phyloP scores from a whole-genome alignment of 2,113 vertebrate species.

The Scatophagus argus region DNA sequence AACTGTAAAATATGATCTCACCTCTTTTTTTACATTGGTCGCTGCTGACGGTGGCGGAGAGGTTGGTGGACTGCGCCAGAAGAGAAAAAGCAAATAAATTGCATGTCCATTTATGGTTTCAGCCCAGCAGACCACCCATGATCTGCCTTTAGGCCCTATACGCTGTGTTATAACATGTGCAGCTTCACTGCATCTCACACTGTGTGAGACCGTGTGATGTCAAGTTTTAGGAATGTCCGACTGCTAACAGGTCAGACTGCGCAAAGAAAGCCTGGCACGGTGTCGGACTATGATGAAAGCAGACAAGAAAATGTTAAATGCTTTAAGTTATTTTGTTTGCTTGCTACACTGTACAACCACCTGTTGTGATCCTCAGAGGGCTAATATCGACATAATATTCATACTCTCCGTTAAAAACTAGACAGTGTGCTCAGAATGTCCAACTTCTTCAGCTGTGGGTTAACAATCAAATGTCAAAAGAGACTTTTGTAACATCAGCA shows the following conservation, averaged over 20 bases:
- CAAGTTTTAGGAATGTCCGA: neutral
- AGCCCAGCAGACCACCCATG: neutral
- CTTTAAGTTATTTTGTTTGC: neutral
- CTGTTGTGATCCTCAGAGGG: neutral
- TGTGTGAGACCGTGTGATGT: neutral
- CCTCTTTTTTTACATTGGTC: conserved; percentile 70
- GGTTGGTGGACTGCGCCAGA: conserved; percentile 43
- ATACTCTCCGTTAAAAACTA: neutral
- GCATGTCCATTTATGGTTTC: neutral
- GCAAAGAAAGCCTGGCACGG: neutral
- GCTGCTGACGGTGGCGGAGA: conserved; percentile 31
- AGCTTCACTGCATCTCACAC: neutral
- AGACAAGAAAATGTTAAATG: neutral
- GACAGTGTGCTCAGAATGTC: neutral
- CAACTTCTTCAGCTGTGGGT: neutral
- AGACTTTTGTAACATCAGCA: neutral
- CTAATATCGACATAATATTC: neutral
- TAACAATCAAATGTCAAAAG: conserved; percentile 6
- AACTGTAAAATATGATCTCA: conserved; percentile 23
- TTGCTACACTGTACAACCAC: neutral
- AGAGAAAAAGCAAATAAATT: neutral
- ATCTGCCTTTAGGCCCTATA: neutral
- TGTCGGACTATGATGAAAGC: neutral
- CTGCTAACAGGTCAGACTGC: neutral
- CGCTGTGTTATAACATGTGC: neutral